Conservation (phyloP, 2,888 invertebrate species). For the Anorthoa munda region DNA sequence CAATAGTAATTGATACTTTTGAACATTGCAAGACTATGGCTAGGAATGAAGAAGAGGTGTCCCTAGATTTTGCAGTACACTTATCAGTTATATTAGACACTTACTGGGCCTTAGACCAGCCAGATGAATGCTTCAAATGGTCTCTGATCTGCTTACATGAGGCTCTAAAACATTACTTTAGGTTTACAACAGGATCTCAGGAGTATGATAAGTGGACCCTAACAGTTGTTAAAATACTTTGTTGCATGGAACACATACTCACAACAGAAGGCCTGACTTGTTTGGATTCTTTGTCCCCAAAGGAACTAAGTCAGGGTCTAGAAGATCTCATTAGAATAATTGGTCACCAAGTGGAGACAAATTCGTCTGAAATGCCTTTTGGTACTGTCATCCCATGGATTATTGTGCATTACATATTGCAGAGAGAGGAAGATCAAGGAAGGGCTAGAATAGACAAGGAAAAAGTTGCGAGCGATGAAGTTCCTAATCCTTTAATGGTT, state of each 20-base stretch:
- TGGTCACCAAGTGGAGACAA: constrained; percentile 95
- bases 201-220: constrained; percentile 88
- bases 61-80: constrained; percentile 90
- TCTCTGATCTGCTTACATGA: constrained; percentile 94
- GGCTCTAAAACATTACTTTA: constrained; percentile 92
- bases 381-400: constrained; percentile 95
- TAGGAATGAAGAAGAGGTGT: constrained; percentile 86
- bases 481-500: constrained; percentile 94
- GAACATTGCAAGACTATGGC: constrained; percentile 88
- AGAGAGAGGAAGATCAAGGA: constrained; percentile 93
- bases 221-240: constrained; percentile 86
- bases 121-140: constrained; percentile 94
- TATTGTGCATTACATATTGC: constrained; percentile 94
- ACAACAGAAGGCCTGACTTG: constrained; percentile 85
- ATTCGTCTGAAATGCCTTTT: constrained; percentile 92
- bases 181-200: constrained; percentile 82
- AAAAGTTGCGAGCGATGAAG: constrained; percentile 89
- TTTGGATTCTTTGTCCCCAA: constrained; percentile 90
- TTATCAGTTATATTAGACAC: constrained; percentile 92
- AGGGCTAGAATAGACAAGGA: constrained; percentile 89
- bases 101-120: constrained; percentile 92
- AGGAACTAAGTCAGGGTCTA: constrained; percentile 92
- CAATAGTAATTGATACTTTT: constrained; percentile 93
- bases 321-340: constrained; percentile 94
- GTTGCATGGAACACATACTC: constrained; percentile 87